Percentiles rank a stretch among this genome's conserved stretches.
These are phyloP conservation scores for Apamea sordens DNA, from an alignment of 2,888 invertebrate species.

Conservation along the genomic window DNA sequence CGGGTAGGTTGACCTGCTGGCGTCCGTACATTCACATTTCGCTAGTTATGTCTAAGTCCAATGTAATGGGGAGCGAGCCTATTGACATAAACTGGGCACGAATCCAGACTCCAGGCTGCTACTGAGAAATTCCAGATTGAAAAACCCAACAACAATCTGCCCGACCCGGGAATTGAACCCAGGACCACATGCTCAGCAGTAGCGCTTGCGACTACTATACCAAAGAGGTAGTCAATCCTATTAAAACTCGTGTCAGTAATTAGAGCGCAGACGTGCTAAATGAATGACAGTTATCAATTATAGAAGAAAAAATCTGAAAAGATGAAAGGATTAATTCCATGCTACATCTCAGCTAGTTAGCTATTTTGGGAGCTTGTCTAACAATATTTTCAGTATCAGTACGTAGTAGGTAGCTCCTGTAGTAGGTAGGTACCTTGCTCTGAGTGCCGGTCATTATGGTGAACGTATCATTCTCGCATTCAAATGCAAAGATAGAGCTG, in stretches of 20 bases:
- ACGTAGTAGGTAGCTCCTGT: neutral
- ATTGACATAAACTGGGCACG: too few relatives aligned
- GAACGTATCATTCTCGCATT: slow-evolving; percentile 31
- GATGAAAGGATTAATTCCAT: slow-evolving; percentile 14
- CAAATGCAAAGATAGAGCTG: slow-evolving; percentile 30
- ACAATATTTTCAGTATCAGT: neutral
- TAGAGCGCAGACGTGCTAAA: neutral
- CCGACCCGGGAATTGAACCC: neutral
- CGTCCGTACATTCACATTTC: neutral
- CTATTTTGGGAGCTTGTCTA: neutral
- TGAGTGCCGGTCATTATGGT: slow-evolving; percentile 15
- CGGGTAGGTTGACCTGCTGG: too few relatives aligned
- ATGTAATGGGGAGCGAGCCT: neutral
- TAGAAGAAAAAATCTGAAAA: neutral
- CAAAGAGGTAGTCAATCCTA: neutral
- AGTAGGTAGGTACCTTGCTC: neutral
- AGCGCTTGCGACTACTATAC: neutral
- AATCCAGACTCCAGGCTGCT: neutral
- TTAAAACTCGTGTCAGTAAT: slow-evolving; percentile 1
- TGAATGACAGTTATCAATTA: slow-evolving; percentile 24
- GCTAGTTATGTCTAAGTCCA: neutral
- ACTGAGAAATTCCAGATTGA: neutral
- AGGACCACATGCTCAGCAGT: neutral
- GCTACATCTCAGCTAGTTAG: neutral
- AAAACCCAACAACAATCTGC: neutral